Percentiles rank a stretch among this genome's conserved stretches.
Conservation (phyloP, 2,888 invertebrate genomes). For the Galerucella pusilla region DNA sequence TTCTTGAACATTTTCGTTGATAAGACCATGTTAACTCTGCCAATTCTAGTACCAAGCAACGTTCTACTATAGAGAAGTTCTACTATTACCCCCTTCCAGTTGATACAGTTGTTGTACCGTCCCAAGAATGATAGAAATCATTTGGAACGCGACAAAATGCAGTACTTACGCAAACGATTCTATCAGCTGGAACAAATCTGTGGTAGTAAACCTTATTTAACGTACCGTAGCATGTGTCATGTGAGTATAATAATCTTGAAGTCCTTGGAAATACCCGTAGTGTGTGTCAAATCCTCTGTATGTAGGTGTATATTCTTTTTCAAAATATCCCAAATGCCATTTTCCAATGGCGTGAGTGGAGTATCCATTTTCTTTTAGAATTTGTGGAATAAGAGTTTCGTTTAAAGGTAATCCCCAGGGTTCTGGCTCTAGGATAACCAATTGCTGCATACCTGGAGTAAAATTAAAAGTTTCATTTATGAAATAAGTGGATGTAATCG, state of each 20-base stretch:
- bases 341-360: slow-evolving; percentile 83
- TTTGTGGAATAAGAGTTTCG: slow-evolving; percentile 70
- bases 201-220: slow-evolving; percentile 13
- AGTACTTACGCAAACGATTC: no score
- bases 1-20: no score
- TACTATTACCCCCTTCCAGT: no score
- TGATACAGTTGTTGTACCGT: no score
- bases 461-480: neutral
- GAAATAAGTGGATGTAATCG: neutral
- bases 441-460: slow-evolving; percentile 76
- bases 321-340: slow-evolving; percentile 87
- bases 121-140: no score
- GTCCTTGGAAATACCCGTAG: slow-evolving; percentile 87
- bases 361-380: slow-evolving; percentile 77
- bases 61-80: no score
- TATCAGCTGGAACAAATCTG: no score
- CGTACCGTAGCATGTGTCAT: slow-evolving; percentile 66
- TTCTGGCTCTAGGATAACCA: slow-evolving; percentile 76
- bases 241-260: slow-evolving; percentile 83
- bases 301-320: slow-evolving; percentile 77
- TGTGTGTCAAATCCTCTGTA: slow-evolving; percentile 83
- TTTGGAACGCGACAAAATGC: no score
- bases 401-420: slow-evolving; percentile 78
- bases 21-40: no score
- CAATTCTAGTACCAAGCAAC: no score